Base-by-base conservation (phyloP, 92 coral and sea anemone species). In the Phymanthus crucifer region DNA sequence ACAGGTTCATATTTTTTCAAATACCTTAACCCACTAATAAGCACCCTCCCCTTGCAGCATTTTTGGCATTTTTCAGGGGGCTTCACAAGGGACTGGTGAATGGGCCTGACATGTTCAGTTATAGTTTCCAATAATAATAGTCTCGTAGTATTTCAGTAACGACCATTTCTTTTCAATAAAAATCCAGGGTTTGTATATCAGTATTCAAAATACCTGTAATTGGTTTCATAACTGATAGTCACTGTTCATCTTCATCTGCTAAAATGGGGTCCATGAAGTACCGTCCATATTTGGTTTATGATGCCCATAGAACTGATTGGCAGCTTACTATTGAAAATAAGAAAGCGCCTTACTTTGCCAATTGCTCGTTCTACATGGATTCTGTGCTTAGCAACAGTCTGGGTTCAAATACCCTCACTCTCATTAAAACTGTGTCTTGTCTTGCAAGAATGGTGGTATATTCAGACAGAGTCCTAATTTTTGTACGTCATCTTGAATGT, bases 281-380 rank as follows among this genome's bases (percentile, higher is more conserved):
- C 66, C 3, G 66, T 21, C 66, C 66, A 56, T 21, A 83, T 35
- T 66, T 83, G 87, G 50, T 83, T 83, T 18, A 83, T 76, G 50
- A 82, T 83, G 47, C 87, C 87, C 87, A 83, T 35, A 33, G 79
- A 73, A 74, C 85, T 82, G 75, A 81, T 71, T 70, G 78, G 84
- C 17, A 80, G 66, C 66, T 76, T 80, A 40, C 78, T 80, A 46
- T 80, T 80, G 66, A 80, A 80, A 11, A 70, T 80, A 50, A 80
- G 84, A 70, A 80, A 80, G 45, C 77, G 78, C 47, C 72, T 54
- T 32, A 81, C 85, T 81, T 81, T 82, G 57, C 74, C 33, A 82
- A 66, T 19, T 11, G 57, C 57, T 50, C 57, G 18, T 9, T 38
- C 43, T 3, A 3, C 9, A 3, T 3, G 9, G 9, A 3, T 38